Percentiles rank a stretch among this genome's conserved stretches.
phyloP scores from a whole-genome alignment of 2,888 invertebrate genomes.

The Enoplolaimus lenunculus region DNA sequence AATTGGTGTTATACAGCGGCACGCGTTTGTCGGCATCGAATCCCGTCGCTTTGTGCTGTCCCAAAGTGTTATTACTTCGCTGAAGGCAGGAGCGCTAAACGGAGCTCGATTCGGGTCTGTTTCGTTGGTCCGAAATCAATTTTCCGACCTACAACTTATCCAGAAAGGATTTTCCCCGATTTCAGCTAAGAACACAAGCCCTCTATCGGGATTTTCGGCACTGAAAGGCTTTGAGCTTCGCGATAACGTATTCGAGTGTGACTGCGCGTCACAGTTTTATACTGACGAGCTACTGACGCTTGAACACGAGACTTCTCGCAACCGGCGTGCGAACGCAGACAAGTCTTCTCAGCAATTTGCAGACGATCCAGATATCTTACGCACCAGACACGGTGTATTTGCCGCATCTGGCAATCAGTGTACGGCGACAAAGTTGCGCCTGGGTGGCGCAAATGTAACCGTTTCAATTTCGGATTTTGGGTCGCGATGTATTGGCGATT shows the following conservation, averaged over 20 bases:
- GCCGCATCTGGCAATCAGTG: neutral
- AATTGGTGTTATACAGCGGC: neutral
- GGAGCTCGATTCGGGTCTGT: neutral
- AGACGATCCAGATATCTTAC: neutral
- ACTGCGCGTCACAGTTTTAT: neutral
- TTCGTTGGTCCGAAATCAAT: neutral
- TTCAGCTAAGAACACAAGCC: neutral
- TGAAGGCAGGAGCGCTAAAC: neutral
- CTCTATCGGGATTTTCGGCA: neutral
- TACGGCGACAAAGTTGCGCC: neutral
- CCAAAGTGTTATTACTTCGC: neutral
- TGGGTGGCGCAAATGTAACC: neutral
- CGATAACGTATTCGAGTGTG: neutral
- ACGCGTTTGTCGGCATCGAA: neutral
- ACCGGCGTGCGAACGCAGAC: no score
- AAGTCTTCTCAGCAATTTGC: no score
- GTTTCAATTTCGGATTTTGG: neutral
- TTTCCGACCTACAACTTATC: no score
- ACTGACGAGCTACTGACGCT: neutral
- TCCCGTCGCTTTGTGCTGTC: neutral
- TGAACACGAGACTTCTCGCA: neutral
- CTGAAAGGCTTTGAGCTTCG: neutral
- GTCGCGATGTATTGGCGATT: neutral
- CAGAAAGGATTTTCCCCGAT: no score
- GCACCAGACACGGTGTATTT: neutral